A percentile compares a stretch with the other conserved stretches of the same genome.
These are phyloP conservation scores for Tenthredo mesomela DNA, from an alignment of 2,888 invertebrate species.

Conservation along the genomic window DNA sequence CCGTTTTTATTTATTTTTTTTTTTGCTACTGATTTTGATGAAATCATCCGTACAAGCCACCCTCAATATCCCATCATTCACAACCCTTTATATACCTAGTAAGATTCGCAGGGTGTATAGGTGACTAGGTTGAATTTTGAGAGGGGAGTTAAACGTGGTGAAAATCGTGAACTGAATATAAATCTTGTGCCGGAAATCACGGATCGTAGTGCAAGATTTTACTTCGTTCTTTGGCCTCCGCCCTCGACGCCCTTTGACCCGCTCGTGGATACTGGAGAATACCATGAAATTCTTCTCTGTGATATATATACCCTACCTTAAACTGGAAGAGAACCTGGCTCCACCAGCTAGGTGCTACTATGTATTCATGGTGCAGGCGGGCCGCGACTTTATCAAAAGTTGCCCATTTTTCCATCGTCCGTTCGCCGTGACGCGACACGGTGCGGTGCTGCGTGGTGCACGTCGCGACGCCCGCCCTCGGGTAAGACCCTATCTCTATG, in stretches of 20 bases:
- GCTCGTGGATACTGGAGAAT: not conserved
- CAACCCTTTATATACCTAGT: not conserved
- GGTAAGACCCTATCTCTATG: slow-evolving; percentile 54
- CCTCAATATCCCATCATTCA: not conserved
- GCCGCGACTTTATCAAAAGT: slow-evolving; percentile 68
- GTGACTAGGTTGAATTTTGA: slow-evolving; percentile 15
- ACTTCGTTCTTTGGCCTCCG: slow-evolving; percentile 30
- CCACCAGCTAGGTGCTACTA: slow-evolving; percentile 59
- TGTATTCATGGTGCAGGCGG: slow-evolving; percentile 66
- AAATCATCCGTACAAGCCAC: not conserved
- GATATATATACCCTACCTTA: slow-evolving; percentile 21
- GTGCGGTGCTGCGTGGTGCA: not conserved
- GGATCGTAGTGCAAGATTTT: slow-evolving; percentile 45
- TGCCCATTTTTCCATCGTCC: slow-evolving; percentile 63
- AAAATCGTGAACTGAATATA: slow-evolving; percentile 43
- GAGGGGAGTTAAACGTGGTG: slow-evolving; percentile 33
- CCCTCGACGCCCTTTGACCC: slow-evolving; percentile 34
- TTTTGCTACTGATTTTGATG: not conserved
- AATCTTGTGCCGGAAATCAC: slow-evolving; percentile 40
- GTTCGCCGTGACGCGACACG: not conserved
- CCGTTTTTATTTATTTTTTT: no score
- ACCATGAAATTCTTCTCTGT: slow-evolving; percentile 39
- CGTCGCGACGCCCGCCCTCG: slow-evolving; percentile 30
- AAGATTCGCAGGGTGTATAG: not conserved
- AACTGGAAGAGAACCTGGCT: slow-evolving; percentile 22